Percentiles rank a stretch among this genome's conserved stretches.
Conservation (phyloP, 2,888 invertebrate genomes). For the Ochropleura leucogaster region DNA sequence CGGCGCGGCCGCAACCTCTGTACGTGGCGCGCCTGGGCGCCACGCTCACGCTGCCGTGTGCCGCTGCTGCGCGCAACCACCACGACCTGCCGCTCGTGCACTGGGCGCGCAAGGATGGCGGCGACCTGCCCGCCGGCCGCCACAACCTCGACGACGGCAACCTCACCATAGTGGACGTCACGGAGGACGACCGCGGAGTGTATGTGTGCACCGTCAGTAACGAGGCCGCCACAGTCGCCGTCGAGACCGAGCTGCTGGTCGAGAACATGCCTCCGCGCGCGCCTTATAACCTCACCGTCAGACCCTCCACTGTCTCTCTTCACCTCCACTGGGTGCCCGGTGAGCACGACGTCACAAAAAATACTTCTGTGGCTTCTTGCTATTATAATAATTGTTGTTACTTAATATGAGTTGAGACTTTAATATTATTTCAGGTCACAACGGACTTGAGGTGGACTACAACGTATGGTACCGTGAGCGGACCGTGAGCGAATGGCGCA, state of each 20-base stretch:
- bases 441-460: constrained; percentile 94
- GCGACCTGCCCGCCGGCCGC: constrained; percentile 92
- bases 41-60: constrained; percentile 95
- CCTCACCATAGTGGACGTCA: constrained; percentile 95
- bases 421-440: constrained; percentile 90
- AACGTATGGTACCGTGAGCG: constrained; percentile 96
- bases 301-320: constrained; percentile 93
- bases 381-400: background rate
- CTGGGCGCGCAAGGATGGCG: constrained; percentile 92
- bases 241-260: constrained; percentile 95
- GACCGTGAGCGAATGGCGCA: constrained; percentile 95
- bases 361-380: background rate
- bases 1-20: constrained; percentile 94
- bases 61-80: constrained; percentile 91
- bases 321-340: constrained; percentile 95
- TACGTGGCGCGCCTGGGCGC: constrained; percentile 96
- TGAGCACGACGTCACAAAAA: constrained; percentile 59
- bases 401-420: background rate
- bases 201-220: constrained; percentile 96
- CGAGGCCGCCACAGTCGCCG: constrained; percentile 96
- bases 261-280: constrained; percentile 97
- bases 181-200: constrained; percentile 96
- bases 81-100: constrained; percentile 65
- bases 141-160: constrained; percentile 93
- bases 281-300: constrained; percentile 96